phyloP scores from a whole-genome alignment of 2,113 vertebrate species.

The Thalassarche chlororhynchos region DNA sequence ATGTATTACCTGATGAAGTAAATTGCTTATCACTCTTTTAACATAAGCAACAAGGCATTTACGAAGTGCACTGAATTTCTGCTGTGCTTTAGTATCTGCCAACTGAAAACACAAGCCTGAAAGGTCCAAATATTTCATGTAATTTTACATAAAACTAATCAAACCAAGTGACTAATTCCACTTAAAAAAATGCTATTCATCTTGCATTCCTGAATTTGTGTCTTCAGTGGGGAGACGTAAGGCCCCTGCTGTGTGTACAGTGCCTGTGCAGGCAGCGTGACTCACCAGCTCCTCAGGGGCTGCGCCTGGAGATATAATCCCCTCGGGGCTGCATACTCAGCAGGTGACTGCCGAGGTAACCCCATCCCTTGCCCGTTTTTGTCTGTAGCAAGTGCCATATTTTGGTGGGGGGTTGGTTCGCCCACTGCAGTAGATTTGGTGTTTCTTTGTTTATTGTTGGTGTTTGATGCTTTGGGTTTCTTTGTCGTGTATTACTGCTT shows the following conservation, averaged over 20 bases:
- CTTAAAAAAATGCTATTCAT: not conserved
- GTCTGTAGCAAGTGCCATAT: not conserved
- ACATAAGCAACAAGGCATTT: not conserved
- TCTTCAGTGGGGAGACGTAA: not conserved
- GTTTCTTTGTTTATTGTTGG: not conserved
- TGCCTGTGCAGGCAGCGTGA: not conserved
- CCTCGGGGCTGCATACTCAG: not conserved
- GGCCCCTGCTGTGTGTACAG: not conserved
- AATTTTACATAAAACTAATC: not conserved
- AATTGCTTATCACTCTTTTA: not conserved
- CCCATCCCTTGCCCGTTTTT: not conserved
- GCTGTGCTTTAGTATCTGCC: not conserved
- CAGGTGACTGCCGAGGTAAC: not conserved
- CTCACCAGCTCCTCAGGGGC: not conserved
- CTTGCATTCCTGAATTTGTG: not conserved
- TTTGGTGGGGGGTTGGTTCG: not conserved
- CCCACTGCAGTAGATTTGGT: not conserved
- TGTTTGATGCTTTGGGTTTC: not conserved
- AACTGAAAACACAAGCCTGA: not conserved
- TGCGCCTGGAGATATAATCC: not conserved
- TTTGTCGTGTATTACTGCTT: not conserved
- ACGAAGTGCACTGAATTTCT: not conserved
- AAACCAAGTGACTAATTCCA: not conserved
- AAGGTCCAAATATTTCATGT: not conserved
- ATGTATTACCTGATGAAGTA: not conserved